These are phyloP conservation scores for Macroramphosus scolopax DNA, from an alignment of 2,797 vertebrate genomes.

Conservation along the genomic window DNA sequence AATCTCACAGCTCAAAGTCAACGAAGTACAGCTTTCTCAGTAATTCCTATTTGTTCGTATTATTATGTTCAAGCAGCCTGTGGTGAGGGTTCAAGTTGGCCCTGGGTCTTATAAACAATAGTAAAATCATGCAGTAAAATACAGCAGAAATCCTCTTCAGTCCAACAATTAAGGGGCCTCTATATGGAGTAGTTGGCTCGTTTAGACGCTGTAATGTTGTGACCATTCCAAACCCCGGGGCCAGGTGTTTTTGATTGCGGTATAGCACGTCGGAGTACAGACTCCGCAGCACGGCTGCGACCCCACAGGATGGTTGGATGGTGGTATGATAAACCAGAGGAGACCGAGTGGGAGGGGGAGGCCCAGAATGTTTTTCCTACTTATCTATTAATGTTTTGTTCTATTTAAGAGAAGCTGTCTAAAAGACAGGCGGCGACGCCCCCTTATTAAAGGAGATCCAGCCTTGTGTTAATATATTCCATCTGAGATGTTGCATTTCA, in stretches of 20 bases:
- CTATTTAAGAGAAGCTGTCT: slow-evolving; percentile 58
- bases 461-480: slow-evolving; percentile 53
- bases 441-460: slow-evolving; percentile 63
- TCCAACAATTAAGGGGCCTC: slow-evolving; percentile 78
- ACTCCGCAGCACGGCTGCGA: slow-evolving; percentile 56
- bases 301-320: slow-evolving; percentile 59
- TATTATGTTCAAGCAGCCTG: slow-evolving; percentile 55
- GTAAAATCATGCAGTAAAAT: slow-evolving; percentile 62
- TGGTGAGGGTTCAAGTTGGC: slow-evolving; percentile 48
- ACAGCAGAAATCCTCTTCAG: slow-evolving; percentile 67
- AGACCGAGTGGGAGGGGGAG: slow-evolving; percentile 60
- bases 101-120: slow-evolving; percentile 57
- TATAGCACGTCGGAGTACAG: slow-evolving; percentile 58
- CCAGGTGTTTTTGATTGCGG: slow-evolving; percentile 79
- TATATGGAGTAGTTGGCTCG: slow-evolving; percentile 70
- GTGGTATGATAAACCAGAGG: slow-evolving; percentile 54
- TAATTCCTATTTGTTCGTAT: slow-evolving; percentile 56
- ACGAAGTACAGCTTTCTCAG: slow-evolving; percentile 25
- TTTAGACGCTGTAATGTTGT: slow-evolving; percentile 79
- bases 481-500: slow-evolving; percentile 56
- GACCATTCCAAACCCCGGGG: slow-evolving; percentile 70
- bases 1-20: slow-evolving; percentile 26
- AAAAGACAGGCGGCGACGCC: slow-evolving; percentile 59
- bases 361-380: slow-evolving; percentile 58
- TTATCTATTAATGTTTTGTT: slow-evolving; percentile 72